A percentile compares a stretch with the other conserved stretches of the same genome.
phyloP scores from a whole-genome alignment of 2,888 invertebrate genomes.

The Mylabris sibirica region DNA sequence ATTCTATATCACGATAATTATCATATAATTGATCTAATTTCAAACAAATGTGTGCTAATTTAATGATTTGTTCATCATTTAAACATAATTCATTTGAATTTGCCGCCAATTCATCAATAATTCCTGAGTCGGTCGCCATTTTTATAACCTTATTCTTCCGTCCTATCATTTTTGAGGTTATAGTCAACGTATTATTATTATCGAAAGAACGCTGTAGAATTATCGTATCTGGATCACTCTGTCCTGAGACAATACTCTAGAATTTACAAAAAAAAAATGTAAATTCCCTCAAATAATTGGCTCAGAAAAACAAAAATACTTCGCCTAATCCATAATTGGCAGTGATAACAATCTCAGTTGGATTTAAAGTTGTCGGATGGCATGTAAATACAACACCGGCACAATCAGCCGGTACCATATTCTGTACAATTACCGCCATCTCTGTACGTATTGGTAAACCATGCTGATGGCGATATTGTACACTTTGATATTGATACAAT shows the following conservation, averaged over 20 bases:
- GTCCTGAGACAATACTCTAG: slow-evolving; percentile 81
- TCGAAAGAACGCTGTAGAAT: slow-evolving; percentile 65
- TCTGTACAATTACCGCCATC: slow-evolving; percentile 84
- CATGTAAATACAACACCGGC: slow-evolving; percentile 85
- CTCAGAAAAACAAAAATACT: slow-evolving; percentile 60
- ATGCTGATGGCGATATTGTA: slow-evolving; percentile 80
- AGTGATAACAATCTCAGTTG: slow-evolving; percentile 73
- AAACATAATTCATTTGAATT: slow-evolving; percentile 63
- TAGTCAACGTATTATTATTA: slow-evolving; percentile 61
- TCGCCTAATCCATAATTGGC: slow-evolving; percentile 86
- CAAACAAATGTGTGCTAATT: slow-evolving; percentile 67
- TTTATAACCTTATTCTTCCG: slow-evolving; percentile 65
- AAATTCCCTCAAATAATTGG: not conserved
- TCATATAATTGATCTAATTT: slow-evolving; percentile 74
- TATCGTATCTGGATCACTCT: slow-evolving; percentile 79
- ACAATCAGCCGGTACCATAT: slow-evolving; percentile 73
- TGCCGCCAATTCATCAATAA: slow-evolving; percentile 51
- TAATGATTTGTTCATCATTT: slow-evolving; percentile 64
- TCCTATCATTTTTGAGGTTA: slow-evolving; percentile 64
- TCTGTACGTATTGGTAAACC: slow-evolving; percentile 72
- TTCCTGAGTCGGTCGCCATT: slow-evolving; percentile 58
- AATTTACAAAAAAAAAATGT: slow-evolving; percentile 26
- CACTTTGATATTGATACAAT: slow-evolving; percentile 77
- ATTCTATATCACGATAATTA: slow-evolving; percentile 80
- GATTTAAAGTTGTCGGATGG: slow-evolving; percentile 77